phyloP scores from a whole-genome alignment of 2,113 vertebrate species.

The Bufo gargarizans region DNA sequence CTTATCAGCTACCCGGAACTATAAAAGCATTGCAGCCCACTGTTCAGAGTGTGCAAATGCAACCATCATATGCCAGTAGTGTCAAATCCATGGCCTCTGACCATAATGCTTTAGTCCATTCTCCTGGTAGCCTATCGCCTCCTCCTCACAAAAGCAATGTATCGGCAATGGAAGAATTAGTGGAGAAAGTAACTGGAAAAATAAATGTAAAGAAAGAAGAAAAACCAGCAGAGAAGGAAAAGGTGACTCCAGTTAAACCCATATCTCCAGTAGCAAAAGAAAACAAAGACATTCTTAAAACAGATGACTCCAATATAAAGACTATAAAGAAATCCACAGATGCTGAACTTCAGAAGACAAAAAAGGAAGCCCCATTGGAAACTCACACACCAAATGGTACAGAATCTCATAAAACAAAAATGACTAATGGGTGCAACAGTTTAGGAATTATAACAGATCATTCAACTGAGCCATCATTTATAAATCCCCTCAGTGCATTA shows the following conservation, averaged over 20 bases:
- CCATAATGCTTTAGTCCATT: constrained; percentile 80
- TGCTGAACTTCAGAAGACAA: constrained; percentile 80
- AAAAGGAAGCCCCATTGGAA: constrained; percentile 80
- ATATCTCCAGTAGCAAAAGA: constrained; percentile 80
- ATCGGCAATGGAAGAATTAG: constrained; percentile 95
- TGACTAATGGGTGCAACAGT: constrained; percentile 88
- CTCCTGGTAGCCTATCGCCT: constrained; percentile 85
- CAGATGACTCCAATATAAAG: constrained; percentile 74
- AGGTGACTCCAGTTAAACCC: constrained; percentile 75
- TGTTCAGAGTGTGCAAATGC: constrained; percentile 87
- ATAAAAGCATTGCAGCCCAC: constrained; percentile 81
- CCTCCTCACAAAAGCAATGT: constrained; percentile 93
- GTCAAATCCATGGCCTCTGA: constrained; percentile 83
- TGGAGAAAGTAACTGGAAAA: constrained; percentile 96
- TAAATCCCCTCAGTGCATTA: constrained; percentile 93
- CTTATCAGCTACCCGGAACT: constrained; percentile 92
- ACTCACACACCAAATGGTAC: constrained; percentile 82
- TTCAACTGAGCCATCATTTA: constrained; percentile 89
- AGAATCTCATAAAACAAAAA: constrained; percentile 80
- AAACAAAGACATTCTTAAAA: constrained; percentile 78
- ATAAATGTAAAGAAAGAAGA: constrained; percentile 86
- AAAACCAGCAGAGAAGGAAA: constrained; percentile 77
- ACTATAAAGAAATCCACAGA: constrained; percentile 77
- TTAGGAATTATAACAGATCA: constrained; percentile 96
- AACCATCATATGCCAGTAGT: constrained; percentile 82